phyloP scores from a whole-genome alignment of 1,140 invertebrate genomes.

The Drosophila orena region DNA sequence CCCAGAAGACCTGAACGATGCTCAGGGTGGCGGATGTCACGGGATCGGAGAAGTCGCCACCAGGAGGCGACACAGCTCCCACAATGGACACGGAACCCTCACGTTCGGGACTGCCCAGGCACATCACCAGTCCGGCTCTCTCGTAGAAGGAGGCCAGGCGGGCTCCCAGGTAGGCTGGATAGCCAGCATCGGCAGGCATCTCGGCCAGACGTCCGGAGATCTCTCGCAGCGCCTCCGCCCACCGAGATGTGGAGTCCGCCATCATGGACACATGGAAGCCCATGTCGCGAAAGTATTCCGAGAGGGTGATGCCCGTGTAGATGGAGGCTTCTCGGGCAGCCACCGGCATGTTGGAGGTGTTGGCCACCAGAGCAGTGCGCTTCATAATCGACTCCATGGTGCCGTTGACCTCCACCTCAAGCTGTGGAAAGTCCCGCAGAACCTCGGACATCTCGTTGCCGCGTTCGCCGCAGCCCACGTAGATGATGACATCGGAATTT shows the following conservation, averaged over 20 bases:
- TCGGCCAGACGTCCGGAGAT: constrained; percentile 99
- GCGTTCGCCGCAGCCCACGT: constrained; percentile 99
- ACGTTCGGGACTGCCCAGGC: constrained; percentile 98
- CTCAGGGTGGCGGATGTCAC: constrained; percentile 99
- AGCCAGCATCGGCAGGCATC: constrained; percentile 99
- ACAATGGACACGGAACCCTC: constrained; percentile 99
- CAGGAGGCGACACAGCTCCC: constrained; percentile 99
- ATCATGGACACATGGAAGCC: constrained; percentile 99
- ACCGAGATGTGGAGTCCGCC: constrained; percentile 99
- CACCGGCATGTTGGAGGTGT: constrained; percentile 99
- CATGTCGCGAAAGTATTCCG: constrained; percentile 99
- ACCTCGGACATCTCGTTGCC: constrained; percentile 95
- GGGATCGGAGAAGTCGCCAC: constrained; percentile 99
- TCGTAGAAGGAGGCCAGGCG: constrained; percentile 99
- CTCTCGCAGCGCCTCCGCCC: constrained; percentile 99
- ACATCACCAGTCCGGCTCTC: constrained; percentile 98
- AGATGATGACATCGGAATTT: constrained; percentile 99
- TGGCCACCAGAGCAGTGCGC: constrained; percentile 98
- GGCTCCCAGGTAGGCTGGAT: constrained; percentile 99
- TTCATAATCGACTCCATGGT: constrained; percentile 99
- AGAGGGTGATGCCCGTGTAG: constrained; percentile 99
- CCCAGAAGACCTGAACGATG: constrained; percentile 99
- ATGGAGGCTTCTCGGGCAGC: constrained; percentile 99
- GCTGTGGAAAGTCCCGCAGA: constrained; percentile 98
- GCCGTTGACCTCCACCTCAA: constrained; percentile 98